Evolutionary conservation across 2,797 vertebrate species (phyloP).

Genomic region (Gephyroberyx darwinii): DNA sequence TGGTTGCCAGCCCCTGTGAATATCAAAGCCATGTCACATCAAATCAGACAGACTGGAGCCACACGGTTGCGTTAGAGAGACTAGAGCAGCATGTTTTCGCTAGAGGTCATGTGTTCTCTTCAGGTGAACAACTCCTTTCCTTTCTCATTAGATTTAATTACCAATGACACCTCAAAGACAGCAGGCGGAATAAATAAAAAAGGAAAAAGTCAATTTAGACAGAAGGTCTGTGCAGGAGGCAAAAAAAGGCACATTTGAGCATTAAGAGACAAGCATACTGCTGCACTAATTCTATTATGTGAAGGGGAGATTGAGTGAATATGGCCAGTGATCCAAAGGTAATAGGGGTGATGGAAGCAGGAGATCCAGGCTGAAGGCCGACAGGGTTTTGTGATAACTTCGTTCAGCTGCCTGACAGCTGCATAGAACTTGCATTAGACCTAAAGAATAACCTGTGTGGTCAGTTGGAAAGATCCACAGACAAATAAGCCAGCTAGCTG

Average conservation of each 20-base stretch:
- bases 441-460: constrained; percentile 53
- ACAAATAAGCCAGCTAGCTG: constrained; percentile 64
- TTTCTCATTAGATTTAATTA: constrained; percentile 74
- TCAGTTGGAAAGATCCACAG: constrained; percentile 53
- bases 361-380: constrained; percentile 63
- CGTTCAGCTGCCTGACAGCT: constrained; percentile 64
- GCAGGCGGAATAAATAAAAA: constrained; percentile 49
- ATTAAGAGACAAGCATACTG: constrained; percentile 39
- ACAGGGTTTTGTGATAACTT: constrained; percentile 54
- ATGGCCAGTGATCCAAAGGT: constrained; percentile 81
- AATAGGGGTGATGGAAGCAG: constrained; percentile 79
- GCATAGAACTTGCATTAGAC: constrained; percentile 42
- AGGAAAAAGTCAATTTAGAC: constrained; percentile 45
- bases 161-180: constrained; percentile 65
- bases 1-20: background rate
- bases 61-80: constrained; percentile 52
- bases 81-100: constrained; percentile 47
- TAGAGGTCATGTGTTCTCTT: constrained; percentile 61
- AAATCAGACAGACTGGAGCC: constrained; percentile 40
- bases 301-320: constrained; percentile 70
- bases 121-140: constrained; percentile 68
- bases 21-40: constrained; percentile 47
- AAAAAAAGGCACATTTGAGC: constrained; percentile 46
- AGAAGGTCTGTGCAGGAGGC: constrained; percentile 18
- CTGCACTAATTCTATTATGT: constrained; percentile 75